Conservation (phyloP, 1,140 invertebrate genomes). For the Solenopsis invicta region DNA sequence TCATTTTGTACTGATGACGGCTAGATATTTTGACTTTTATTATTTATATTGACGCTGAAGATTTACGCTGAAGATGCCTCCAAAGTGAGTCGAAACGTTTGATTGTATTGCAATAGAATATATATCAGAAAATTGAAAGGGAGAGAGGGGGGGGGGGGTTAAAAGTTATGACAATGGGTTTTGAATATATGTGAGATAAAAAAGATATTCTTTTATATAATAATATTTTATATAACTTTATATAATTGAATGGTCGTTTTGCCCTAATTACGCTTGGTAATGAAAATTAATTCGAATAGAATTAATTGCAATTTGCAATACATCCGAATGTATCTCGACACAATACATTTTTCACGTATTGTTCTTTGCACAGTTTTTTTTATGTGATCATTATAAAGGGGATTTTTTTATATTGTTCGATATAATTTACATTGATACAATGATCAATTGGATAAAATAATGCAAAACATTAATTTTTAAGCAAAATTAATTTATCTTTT, state of each 20-base stretch:
- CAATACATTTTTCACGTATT: neutral
- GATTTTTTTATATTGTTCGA: neutral
- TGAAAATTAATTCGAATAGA: constrained; percentile 35
- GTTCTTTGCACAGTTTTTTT: neutral
- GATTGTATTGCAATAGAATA: neutral
- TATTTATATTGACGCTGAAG: no score
- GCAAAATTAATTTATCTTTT: neutral
- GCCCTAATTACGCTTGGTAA: neutral
- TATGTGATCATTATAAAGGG: neutral
- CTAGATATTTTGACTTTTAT: no score
- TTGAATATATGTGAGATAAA: neutral
- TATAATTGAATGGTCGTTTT: constrained; percentile 9
- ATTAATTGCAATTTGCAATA: constrained; percentile 17
- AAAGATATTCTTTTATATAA: constrained; percentile 6
- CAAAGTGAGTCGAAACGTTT: no score
- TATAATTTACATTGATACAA: constrained; percentile 15
- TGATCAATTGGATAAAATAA: neutral
- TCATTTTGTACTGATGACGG: no score
- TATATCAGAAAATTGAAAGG: neutral
- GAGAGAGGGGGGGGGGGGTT: neutral
- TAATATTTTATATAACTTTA: neutral
- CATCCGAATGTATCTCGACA: neutral
- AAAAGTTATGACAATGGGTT: neutral
- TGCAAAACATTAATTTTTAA: neutral
- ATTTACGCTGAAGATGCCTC: no score